These are phyloP conservation scores for Lasioglossum figueresi DNA, from an alignment of 2,888 invertebrate species.

Conservation along the genomic window DNA sequence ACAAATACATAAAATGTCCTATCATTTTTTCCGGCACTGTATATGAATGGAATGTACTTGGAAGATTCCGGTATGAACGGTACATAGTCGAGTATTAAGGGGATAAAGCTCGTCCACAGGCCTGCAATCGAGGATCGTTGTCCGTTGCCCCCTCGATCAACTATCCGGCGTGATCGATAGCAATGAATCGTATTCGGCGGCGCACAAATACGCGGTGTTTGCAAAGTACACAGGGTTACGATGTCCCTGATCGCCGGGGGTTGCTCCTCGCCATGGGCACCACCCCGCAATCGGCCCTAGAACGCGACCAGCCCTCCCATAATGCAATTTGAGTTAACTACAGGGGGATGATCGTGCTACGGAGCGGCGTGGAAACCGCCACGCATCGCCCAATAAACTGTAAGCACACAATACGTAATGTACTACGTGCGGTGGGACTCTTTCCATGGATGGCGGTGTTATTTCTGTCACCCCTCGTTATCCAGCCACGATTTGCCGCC, in stretches of 20 bases:
- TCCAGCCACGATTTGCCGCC: slow-evolving; percentile 3
- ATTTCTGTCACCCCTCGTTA: slow-evolving; percentile 55
- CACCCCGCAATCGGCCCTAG: slow-evolving; percentile 66
- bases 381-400: slow-evolving; percentile 74
- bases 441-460: slow-evolving; percentile 63
- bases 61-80: background rate
- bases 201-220: slow-evolving; percentile 54
- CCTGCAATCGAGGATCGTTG: background rate
- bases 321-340: slow-evolving; percentile 82
- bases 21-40: too few relatives aligned
- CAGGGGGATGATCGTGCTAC: slow-evolving; percentile 72
- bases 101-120: background rate
- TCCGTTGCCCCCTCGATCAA: slow-evolving; percentile 25
- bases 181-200: slow-evolving; percentile 10
- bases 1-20: too few relatives aligned
- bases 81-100: background rate
- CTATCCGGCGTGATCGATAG: slow-evolving; percentile 34
- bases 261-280: slow-evolving; percentile 19
- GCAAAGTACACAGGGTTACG: slow-evolving; percentile 45
- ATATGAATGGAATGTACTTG: slow-evolving; percentile 24
- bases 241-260: slow-evolving; percentile 30
- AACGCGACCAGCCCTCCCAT: slow-evolving; percentile 73
- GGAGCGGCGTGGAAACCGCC: slow-evolving; percentile 52
- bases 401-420: slow-evolving; percentile 75
- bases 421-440: slow-evolving; percentile 67